Conservation (phyloP, 2,888 invertebrate species). For the Eristalis pertinax region DNA sequence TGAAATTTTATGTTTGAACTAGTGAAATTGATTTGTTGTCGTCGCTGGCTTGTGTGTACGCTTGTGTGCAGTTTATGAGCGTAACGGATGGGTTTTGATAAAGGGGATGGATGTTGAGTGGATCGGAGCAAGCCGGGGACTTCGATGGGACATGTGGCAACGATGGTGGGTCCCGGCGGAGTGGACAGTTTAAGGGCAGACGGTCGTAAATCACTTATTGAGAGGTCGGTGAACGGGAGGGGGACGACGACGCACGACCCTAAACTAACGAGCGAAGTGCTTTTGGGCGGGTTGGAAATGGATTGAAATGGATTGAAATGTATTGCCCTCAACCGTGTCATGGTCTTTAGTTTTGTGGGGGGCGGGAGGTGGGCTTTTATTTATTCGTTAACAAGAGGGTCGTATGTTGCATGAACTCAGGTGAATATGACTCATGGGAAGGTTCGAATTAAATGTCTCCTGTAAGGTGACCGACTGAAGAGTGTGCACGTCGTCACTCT, state of each 20-base stretch:
- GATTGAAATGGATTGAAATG: background rate
- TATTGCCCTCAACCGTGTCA: background rate
- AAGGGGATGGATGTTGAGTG: background rate
- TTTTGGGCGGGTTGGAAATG: background rate
- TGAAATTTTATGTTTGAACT: constrained; percentile 5
- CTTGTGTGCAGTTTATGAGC: background rate
- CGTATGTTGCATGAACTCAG: background rate
- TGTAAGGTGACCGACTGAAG: too few species aligned
- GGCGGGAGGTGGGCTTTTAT: background rate
- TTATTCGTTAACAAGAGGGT: background rate
- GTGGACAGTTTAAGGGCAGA: background rate
- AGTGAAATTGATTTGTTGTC: constrained; percentile 2
- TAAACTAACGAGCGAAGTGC: background rate
- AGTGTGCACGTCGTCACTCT: background rate
- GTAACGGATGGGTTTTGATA: background rate
- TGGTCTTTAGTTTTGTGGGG: background rate
- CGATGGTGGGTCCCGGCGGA: background rate
- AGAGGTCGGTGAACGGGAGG: background rate
- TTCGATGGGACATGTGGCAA: background rate
- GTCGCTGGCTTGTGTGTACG: background rate
- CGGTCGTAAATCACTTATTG: background rate
- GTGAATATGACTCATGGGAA: too few species aligned
- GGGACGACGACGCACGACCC: too few species aligned
- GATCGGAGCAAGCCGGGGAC: too few species aligned
- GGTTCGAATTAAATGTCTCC: too few species aligned